phyloP scores from a whole-genome alignment of 2,888 invertebrate species.

The Ophion ellenae region DNA sequence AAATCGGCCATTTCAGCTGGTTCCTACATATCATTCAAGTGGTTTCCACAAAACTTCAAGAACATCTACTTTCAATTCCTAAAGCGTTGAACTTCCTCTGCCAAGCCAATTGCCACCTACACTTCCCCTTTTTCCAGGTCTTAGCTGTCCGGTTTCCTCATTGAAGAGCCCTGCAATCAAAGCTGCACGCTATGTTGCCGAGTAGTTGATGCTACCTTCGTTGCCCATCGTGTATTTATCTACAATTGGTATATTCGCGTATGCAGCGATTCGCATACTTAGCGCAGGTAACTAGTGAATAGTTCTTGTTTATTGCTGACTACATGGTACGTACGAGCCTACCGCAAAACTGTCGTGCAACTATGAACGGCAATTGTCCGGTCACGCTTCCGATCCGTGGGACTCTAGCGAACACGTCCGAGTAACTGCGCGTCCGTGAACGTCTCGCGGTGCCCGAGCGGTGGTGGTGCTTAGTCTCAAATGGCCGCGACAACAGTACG shows the following conservation, averaged over 20 bases:
- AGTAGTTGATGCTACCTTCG: conserved; percentile 1
- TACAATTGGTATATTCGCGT: conserved; percentile 21
- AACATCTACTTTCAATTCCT: too few species aligned
- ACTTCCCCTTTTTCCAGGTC: conserved; percentile 71
- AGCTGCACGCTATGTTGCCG: conserved; percentile 19
- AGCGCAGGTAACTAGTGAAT: conserved; percentile 38
- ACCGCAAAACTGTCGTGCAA: conserved; percentile 48
- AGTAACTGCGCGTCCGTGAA: conserved; percentile 36
- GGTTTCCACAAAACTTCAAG: too few species aligned
- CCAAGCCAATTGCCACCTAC: conserved; percentile 74
- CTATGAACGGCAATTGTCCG: conserved; percentile 70
- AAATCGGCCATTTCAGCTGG: too few species aligned
- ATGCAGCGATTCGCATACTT: conserved; percentile 32
- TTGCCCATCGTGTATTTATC: conserved; percentile 18
- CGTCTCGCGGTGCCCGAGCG: conserved; percentile 26
- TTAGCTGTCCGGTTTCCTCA: conserved; percentile 55
- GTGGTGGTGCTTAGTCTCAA: conserved; percentile 24
- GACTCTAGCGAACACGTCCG: conserved; percentile 60
- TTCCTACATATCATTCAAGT: too few species aligned
- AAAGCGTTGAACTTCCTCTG: conserved; percentile 70
- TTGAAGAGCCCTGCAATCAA: conserved; percentile 22
- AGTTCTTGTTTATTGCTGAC: conserved; percentile 38
- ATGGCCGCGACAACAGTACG: conserved; percentile 33
- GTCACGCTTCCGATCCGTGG: conserved; percentile 76
- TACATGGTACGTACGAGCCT: conserved; percentile 23